Evolutionary conservation across 2,797 vertebrate genomes (phyloP), one percentile per base, ranked within the genome.

Genomic region (Thaleichthys pacificus): DNA sequence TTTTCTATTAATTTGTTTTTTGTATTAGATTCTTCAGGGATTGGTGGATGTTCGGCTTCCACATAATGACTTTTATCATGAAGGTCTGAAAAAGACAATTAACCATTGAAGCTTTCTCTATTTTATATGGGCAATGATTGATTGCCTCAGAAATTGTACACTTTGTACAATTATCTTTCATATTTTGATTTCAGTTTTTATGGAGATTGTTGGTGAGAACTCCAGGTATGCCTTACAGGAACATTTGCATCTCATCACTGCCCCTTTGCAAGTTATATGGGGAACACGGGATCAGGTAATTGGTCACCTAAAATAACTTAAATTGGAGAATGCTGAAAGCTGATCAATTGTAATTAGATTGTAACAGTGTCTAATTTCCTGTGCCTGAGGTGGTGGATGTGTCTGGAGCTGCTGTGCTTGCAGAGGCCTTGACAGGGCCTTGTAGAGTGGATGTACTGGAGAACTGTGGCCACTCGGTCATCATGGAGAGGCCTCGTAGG

Each of bases 261-360:
- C 87, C 1, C 94, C 96, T 0, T 91, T 97, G 0, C 97, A 97
- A 88, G 92, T 99, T 80, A 97, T 99, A 86, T 99, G 97, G 97
- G 97, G 97, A 26, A 97, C 96, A 83, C 95, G 96, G 85, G 97
- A 99, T 84, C 96, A 98, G 97, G 98, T 99, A 92, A 9, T 26
- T 26, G 11, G 22, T 61, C 11, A 61, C 15, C 19, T 56, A 56
- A 56, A 56, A 56, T 6, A 56, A n/a, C 51, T 56, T n/a, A 5
- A 3, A n/a, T 17, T 56, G 51, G 19, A 17, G 15, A 56, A 56
- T 5, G 51, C 7, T 56, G 51, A n/a, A n/a, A 56, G 51, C 8
- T 17, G 51, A n/a, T 17, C 17, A 17, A 56, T n/a, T 56, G 19
- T n/a, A 56, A 3, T 11, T 51, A 19, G 17, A 56, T 56, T 56